Evolutionary conservation across 2,888 invertebrate species (phyloP).

Genomic region (Mermis nigrescens): DNA sequence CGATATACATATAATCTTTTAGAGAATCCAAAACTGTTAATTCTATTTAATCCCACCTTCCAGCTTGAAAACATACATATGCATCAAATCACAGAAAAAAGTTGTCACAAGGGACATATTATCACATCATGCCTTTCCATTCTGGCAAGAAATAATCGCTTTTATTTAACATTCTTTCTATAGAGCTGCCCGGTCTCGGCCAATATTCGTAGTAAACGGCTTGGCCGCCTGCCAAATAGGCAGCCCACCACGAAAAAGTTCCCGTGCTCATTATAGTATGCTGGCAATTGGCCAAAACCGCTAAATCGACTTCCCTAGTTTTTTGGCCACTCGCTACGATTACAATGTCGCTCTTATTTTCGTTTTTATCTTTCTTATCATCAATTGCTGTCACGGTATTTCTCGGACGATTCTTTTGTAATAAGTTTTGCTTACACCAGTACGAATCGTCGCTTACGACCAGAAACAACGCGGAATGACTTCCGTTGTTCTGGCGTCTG

Average conservation of each 20-base stretch:
- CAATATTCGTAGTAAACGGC: conserved; percentile 32
- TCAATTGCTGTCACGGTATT: neutral
- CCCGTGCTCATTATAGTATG: conserved; percentile 32
- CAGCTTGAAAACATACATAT: too few species aligned
- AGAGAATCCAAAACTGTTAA: too few species aligned
- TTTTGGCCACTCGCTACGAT: conserved; percentile 14
- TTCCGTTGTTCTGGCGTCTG: conserved; percentile 16
- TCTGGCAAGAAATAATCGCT: conserved; percentile 31
- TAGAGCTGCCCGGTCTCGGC: conserved; percentile 27
- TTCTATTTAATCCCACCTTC: too few species aligned
- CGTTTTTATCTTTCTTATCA: neutral
- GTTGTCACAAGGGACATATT: too few species aligned
- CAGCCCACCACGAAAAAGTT: conserved; percentile 36
- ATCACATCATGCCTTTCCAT: conserved; percentile 27
- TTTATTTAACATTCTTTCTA: conserved; percentile 29
- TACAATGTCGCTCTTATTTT: conserved; percentile 12
- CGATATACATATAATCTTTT: too few species aligned
- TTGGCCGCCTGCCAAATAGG: conserved; percentile 30
- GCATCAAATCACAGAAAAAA: too few species aligned
- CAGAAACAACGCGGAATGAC: conserved; percentile 18
- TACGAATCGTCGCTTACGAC: conserved; percentile 32
- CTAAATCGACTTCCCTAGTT: conserved; percentile 31
- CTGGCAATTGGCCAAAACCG: conserved; percentile 29
- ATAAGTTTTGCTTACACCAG: conserved; percentile 22
- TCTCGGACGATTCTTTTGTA: neutral